Evolutionary conservation across 2,113 vertebrate genomes (phyloP).

Genomic region (Shinisaurus crocodilurus): DNA sequence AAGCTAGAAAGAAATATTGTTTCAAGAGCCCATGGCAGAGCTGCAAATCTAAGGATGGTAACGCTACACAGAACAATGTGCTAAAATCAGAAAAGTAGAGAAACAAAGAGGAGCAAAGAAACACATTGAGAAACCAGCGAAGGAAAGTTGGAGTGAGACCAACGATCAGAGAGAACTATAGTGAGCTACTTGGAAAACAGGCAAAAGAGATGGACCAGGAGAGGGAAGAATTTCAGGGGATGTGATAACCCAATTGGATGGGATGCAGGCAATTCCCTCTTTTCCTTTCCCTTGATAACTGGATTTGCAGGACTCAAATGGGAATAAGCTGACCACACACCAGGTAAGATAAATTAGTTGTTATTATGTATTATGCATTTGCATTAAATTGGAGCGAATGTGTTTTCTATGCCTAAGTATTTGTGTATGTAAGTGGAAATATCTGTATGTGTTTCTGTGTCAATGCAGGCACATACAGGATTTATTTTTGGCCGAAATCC

Average conservation of each 20-base stretch:
- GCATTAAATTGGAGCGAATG: constrained; percentile 37
- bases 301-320: constrained; percentile 57
- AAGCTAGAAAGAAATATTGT: constrained; percentile 54
- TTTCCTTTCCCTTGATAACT: constrained; percentile 54
- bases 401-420: constrained; percentile 41
- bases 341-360: constrained; percentile 62
- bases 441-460: constrained; percentile 53
- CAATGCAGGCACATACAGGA: constrained; percentile 32
- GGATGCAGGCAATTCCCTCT: constrained; percentile 52
- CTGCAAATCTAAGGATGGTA: constrained; percentile 59
- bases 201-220: constrained; percentile 36
- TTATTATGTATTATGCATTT: neutral
- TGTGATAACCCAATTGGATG: constrained; percentile 35
- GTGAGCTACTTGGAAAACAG: constrained; percentile 21
- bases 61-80: constrained; percentile 53
- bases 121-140: constrained; percentile 58
- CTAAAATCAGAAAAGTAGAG: constrained; percentile 66
- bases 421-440: constrained; percentile 49
- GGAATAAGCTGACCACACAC: constrained; percentile 61
- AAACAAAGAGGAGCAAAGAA: constrained; percentile 20
- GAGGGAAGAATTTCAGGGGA: constrained; percentile 32
- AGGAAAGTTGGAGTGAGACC: constrained; percentile 64
- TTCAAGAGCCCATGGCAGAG: constrained; percentile 11
- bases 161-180: constrained; percentile 17
- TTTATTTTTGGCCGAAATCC: neutral